Conservation (phyloP, 2,888 invertebrate genomes). For the Ennomos fuscantarius region DNA sequence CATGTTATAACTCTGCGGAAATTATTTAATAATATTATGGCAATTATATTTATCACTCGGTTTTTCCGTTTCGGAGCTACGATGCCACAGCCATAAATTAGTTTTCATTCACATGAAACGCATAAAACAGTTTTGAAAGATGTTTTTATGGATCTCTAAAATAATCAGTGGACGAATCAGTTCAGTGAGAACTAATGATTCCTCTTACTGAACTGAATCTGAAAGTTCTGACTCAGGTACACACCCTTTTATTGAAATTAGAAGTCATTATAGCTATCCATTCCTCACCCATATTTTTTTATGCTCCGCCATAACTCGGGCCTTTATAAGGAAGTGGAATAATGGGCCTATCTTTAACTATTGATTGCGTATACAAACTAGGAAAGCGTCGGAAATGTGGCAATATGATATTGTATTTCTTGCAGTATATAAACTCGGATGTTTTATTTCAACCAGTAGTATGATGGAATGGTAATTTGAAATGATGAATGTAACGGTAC, state of each 20-base stretch:
- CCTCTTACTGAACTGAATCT: no score
- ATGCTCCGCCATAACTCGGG: slow-evolving; percentile 28
- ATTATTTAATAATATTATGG: no score
- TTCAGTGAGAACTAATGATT: no score
- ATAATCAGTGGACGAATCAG: no score
- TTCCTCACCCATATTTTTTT: slow-evolving; percentile 32
- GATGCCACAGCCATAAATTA: no score
- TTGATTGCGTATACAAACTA: slow-evolving; percentile 40
- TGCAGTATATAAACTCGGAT: neutral
- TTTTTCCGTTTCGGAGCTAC: no score
- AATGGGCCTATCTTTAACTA: slow-evolving; percentile 26
- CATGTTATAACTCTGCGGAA: no score
- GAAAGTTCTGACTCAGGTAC: no score
- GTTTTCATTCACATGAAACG: slow-evolving; percentile 25
- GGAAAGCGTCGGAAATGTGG: slow-evolving; percentile 28
- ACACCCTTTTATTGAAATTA: slow-evolving; percentile 11
- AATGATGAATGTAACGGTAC: no score
- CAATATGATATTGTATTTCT: slow-evolving; percentile 1
- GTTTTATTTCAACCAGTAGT: neutral
- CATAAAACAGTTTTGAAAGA: slow-evolving; percentile 13
- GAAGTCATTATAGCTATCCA: slow-evolving; percentile 2
- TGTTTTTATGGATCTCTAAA: neutral
- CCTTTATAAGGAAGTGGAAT: slow-evolving; percentile 23
- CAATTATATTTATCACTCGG: no score
- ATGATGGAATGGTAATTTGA: no score